Percentiles rank a stretch among this genome's conserved stretches.
Evolutionary conservation across 2,797 vertebrate species (phyloP).

Genomic region (Nyctibius grandis): DNA sequence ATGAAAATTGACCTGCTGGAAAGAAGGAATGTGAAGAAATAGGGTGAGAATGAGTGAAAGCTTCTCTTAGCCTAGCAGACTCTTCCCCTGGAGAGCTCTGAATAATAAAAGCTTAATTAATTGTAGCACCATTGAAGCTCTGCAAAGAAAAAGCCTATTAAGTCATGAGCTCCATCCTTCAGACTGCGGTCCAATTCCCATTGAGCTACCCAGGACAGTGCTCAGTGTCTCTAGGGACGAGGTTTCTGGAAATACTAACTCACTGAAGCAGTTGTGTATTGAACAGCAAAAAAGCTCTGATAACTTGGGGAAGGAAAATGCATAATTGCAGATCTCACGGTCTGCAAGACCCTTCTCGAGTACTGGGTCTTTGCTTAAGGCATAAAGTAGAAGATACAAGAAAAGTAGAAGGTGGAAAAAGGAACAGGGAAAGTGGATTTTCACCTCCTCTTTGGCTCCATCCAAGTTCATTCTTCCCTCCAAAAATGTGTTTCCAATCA

Average conservation of each 20-base stretch:
- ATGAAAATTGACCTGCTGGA: neutral
- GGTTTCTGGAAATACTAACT: neutral
- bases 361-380: neutral
- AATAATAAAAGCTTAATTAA: conserved; percentile 47
- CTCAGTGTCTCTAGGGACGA: neutral
- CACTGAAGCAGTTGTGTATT: neutral
- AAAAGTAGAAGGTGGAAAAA: neutral
- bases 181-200: neutral
- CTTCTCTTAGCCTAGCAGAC: neutral
- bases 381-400: neutral
- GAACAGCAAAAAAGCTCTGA: neutral
- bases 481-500: neutral
- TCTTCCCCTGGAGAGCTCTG: neutral
- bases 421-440: neutral
- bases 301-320: neutral
- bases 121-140: conserved; percentile 8
- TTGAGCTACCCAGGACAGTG: neutral
- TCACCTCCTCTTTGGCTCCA: neutral
- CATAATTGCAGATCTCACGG: neutral
- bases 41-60: neutral
- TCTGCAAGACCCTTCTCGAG: neutral
- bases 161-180: conserved; percentile 10
- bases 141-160: neutral
- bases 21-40: neutral
- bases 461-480: neutral